Base-by-base conservation (phyloP, 2,888 invertebrate genomes). In the Sarcophaga caerulescens region DNA sequence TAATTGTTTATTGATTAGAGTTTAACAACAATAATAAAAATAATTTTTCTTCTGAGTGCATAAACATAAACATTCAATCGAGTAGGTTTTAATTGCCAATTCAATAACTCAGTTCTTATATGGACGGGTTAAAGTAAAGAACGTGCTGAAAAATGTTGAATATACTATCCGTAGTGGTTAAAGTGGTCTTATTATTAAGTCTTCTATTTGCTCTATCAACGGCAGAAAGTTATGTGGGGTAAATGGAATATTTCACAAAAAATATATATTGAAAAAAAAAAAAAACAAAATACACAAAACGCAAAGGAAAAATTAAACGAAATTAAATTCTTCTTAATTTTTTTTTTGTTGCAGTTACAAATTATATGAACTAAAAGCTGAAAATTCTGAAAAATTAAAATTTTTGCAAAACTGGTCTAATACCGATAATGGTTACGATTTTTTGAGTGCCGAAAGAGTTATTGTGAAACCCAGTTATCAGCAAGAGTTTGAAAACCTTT, bases 401-500 rank as follows among this genome's bases (percentile, higher is more conserved):
- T 11, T 47, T 57, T 45, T 81, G 2, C 3, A 47, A 45, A 25
- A 70, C 14, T 69, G 81, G 21, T n/a, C 19, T 1, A 1, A 69
- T 21, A 62, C 69, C 5, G 69, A 78, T 4, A 44, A 59, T 5
- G 19, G 12, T 19, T 81, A 78, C 45, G 81, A 81, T 11, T 78
- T 85, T n/a, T 14, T 85, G 12, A 77, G 47, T 12, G 4, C 70
- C 1, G 59, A 81, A n/a, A 65, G 17, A 6, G 74, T 81, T 47
- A 60, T 81, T 17, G 85, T 85, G 1, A 4, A 47, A 21, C 75
- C 81, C 8, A 47, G 21, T 14, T 19, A 52, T 14, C 45, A n/a
- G 5, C 12, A 47, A 2, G 63, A 71, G 14, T 91, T 92, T 25
- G 81, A 89, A 68, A 45, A 69, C 1, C 10, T 89, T 8, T 68